Conservation (phyloP, 2,113 vertebrate species). For the Mohoua ochrocephala region DNA sequence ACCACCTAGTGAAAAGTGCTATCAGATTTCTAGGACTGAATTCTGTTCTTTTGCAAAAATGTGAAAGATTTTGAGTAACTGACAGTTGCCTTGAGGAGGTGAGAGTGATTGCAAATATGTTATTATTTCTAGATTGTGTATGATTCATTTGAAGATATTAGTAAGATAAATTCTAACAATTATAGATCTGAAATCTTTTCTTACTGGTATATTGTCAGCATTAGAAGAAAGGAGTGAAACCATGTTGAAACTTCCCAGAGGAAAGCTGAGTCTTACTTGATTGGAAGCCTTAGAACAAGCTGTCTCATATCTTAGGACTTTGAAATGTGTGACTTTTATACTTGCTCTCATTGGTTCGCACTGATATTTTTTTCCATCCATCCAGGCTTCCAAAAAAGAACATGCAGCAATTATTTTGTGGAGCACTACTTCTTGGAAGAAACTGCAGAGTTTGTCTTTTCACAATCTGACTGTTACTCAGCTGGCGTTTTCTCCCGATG, state of each 20-base stretch:
- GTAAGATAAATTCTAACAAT: not conserved
- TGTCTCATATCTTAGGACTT: not conserved
- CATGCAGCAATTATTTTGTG: slow-evolving; percentile 92
- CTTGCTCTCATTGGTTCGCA: not conserved
- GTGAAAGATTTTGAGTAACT: not conserved
- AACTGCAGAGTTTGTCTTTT: slow-evolving; percentile 83
- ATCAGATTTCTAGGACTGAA: not conserved
- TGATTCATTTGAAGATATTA: not conserved
- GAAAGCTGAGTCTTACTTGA: not conserved
- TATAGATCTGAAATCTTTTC: not conserved
- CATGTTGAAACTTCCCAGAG: not conserved
- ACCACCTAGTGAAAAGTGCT: slow-evolving; percentile 46
- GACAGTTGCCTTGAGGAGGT: not conserved
- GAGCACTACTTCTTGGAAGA: slow-evolving; percentile 87
- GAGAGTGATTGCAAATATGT: not conserved
- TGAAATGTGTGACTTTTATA: not conserved
- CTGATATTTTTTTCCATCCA: not conserved
- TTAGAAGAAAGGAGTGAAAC: not conserved
- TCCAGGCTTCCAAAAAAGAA: slow-evolving; percentile 89
- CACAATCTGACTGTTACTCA: slow-evolving; percentile 96
- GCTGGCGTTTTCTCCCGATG: slow-evolving; percentile 91
- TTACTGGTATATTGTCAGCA: not conserved
- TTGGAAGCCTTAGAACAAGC: not conserved
- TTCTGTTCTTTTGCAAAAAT: not conserved
- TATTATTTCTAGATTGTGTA: not conserved